A percentile compares a stretch with the other conserved stretches of the same genome.
These are phyloP conservation scores for Ennomos erosarius DNA, from an alignment of 2,888 invertebrate species.

Conservation along the genomic window DNA sequence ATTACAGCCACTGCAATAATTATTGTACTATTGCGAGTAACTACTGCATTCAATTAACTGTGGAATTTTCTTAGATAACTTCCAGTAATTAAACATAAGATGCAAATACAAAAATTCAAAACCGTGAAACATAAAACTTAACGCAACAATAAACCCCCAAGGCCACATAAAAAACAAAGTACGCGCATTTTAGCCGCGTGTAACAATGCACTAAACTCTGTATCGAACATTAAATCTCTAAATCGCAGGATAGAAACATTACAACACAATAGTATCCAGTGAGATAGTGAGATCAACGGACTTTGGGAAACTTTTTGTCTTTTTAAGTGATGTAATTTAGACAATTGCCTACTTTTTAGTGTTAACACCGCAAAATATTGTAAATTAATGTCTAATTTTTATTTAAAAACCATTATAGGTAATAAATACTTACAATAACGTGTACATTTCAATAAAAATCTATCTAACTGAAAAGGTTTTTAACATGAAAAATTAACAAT, in stretches of 20 bases:
- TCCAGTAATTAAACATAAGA: neutral
- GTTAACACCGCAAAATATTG: too few relatives aligned
- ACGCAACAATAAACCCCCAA: conserved; percentile 19
- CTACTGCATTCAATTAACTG: too few relatives aligned
- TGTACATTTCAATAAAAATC: too few relatives aligned
- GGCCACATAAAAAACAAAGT: conserved; percentile 26
- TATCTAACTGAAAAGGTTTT: too few relatives aligned
- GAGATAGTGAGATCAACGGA: conserved; percentile 27
- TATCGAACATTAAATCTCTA: conserved; percentile 41
- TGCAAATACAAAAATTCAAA: conserved; percentile 1
- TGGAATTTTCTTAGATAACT: too few relatives aligned
- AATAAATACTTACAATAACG: too few relatives aligned
- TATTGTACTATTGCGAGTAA: too few relatives aligned
- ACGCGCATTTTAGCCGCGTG: conserved; percentile 32
- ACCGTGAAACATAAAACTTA: conserved; percentile 3
- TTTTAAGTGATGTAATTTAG: conserved; percentile 14
- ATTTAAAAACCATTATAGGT: too few relatives aligned
- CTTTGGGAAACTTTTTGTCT: conserved; percentile 38
- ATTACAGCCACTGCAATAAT: too few relatives aligned
- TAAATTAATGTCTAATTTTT: too few relatives aligned
- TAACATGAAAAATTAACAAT: too few relatives aligned
- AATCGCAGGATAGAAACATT: conserved; percentile 38
- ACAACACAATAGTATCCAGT: conserved; percentile 40
- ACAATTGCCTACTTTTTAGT: conserved; percentile 22
- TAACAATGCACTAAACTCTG: conserved; percentile 37